A percentile compares a stretch with the other conserved stretches of the same genome.
These are phyloP conservation scores for Psittacus erithacus DNA, from an alignment of 2,113 vertebrate species.

Conservation along the genomic window DNA sequence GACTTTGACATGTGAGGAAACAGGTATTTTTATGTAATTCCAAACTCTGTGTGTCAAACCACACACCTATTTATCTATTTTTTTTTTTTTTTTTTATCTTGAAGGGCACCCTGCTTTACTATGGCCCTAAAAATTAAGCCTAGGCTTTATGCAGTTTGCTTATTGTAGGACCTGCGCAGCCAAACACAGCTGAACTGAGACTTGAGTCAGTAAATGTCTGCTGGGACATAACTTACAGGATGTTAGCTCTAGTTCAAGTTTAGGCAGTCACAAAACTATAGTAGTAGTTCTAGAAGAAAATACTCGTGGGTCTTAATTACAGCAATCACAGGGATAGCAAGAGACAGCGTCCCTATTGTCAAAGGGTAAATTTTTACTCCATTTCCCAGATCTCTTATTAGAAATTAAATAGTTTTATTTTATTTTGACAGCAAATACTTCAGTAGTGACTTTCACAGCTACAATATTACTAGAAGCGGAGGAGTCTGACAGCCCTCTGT, in stretches of 20 bases:
- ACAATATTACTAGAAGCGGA: not conserved
- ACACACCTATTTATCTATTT: not conserved
- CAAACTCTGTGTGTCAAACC: not conserved
- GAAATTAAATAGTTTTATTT: not conserved
- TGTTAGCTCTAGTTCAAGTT: not conserved
- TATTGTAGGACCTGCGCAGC: rapidly evolving
- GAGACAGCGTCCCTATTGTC: not conserved
- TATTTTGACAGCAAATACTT: not conserved
- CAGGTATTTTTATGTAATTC: not conserved
- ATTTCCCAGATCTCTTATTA: not conserved
- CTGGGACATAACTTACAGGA: not conserved
- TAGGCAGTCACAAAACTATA: not conserved
- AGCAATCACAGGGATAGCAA: not conserved
- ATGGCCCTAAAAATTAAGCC: not conserved
- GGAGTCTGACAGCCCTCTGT: not conserved
- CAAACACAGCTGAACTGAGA: not conserved
- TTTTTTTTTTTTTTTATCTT: not conserved
- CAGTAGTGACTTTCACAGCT: not conserved
- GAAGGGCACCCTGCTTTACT: not conserved
- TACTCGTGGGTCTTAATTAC: not conserved
- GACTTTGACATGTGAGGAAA: not conserved
- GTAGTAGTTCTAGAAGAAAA: not conserved
- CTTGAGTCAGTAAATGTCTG: not conserved
- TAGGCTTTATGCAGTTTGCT: not conserved
- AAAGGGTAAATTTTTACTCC: not conserved